Base-by-base conservation (phyloP, 1,140 invertebrate species). In the Rhopalosiphum padi region DNA sequence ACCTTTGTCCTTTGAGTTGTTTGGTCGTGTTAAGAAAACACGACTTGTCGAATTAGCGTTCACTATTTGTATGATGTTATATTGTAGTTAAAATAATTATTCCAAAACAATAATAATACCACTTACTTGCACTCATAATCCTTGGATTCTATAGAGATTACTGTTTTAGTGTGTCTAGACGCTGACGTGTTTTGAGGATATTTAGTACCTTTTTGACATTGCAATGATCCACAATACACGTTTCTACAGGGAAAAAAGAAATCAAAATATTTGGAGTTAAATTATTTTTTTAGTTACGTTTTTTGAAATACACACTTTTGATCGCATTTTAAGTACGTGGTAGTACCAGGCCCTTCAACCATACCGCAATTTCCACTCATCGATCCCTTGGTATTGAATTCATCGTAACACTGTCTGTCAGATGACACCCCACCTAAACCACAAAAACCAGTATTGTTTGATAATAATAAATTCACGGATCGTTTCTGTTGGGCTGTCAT, bases 111-210 rank as follows among this genome's bases (percentile, higher is more conserved):
- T n/a, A 88, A 92, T n/a, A 41, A 55, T 55, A 5, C 41, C 86
- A 97, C 97, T 97, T 95, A 98, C 98, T 99, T 99, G 98, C 98
- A 99, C 95, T 98, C 98, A 95, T 97, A 98, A 95, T 98, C 98
- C 48, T 96, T 96, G 30, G 97, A 97, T 94, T 97, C 97, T 94
- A 98, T 98, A 23, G 97, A 98, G 94, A 99, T 97, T 93, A 98
- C 97, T 8, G 98, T 99, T 94, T 97, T 96, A 2, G 97, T 97
- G 95, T 97, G 98, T 92, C 97, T 97, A 94, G 98, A 97, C 95
- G 98, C 97, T 95, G 97, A 96, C 18, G 97, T 97, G 21, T 43
- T 88, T 41, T 94, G 30, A 89, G 98, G 98, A 94, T 97, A 97
- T 46, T 96, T 96, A 95, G 97, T 97, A 3, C 98, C 98, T 82